Base-by-base conservation (phyloP, 2,113 vertebrate genomes). In the Eulemur rufifrons region DNA sequence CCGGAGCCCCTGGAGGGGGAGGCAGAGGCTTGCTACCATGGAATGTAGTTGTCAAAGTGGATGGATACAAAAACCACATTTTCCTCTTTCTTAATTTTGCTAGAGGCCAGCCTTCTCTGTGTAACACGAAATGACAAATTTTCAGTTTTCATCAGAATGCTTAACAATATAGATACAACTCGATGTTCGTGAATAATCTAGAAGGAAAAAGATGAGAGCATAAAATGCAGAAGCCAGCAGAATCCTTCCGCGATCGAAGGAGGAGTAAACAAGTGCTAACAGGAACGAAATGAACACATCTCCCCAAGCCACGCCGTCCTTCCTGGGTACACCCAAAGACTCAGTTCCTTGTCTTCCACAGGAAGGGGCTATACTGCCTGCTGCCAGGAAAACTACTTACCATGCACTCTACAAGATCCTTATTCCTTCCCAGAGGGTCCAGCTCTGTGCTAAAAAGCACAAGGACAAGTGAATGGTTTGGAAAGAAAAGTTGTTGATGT, bases 401-500 rank as follows among this genome's bases (percentile, higher is more conserved):
- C 34, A 5, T 82, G 95, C 76, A 81, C 93, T 95, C 93, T 95
- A 11, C 1, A 6, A 85, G 95, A 97, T 80, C 71, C 89, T 54
- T 50, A 1, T 45, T 92, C 76, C 87, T 89, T 97, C 91, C 96
- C 87, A 69, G 89, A 97, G 97, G 97, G 83, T 11, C 88, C 78
- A 59, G 81, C 39, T 47, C 66, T 87, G 56, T 89, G 98, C 82
- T 96, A 21, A 97, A 87, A 87, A 91, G 52, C 78, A 98, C 96
- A 92, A 94, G 89, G 85, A 97, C 88, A 94, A 98, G 95, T 45
- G 92, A 98, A 98, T 74, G 69, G 97, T 97, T 98, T 98, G 96
- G 96, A 98, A 98, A 98, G 97, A 95, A 98, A 96, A 97, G 91
- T 94, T 97, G 96, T 98, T 98, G 98, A 98, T 98, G 97, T 98